Conservation (phyloP, 2,888 invertebrate genomes). For the Sinopyrophorus schimmeli region DNA sequence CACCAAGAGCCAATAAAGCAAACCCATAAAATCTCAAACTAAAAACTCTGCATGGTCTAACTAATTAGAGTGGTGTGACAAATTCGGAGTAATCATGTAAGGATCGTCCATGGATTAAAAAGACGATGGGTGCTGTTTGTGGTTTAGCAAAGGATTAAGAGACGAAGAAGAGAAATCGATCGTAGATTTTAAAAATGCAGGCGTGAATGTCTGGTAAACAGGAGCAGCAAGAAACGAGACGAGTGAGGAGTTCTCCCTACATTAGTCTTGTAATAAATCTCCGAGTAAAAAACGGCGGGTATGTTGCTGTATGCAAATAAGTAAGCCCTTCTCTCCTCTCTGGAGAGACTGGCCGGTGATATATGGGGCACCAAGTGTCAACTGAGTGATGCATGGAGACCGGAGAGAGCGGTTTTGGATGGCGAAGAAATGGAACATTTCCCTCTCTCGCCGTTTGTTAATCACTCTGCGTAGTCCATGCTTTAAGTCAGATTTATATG, state of each 20-base stretch:
- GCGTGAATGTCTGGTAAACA: constrained; percentile 29
- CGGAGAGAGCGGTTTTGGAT: constrained; percentile 37
- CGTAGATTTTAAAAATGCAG: constrained; percentile 13
- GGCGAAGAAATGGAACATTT: constrained; percentile 37
- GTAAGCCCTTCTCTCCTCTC: constrained; percentile 43
- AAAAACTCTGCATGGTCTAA: too few species aligned
- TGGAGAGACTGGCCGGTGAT: constrained; percentile 52
- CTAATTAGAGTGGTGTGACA: too few species aligned
- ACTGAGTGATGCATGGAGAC: constrained; percentile 58
- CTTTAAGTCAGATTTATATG: constrained; percentile 19
- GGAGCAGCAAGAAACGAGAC: constrained; percentile 28
- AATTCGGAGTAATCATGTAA: too few species aligned
- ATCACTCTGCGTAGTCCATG: constrained; percentile 24
- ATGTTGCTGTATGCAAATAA: constrained; percentile 57
- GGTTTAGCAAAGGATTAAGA: background rate
- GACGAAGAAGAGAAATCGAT: background rate
- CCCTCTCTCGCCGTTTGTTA: constrained; percentile 32
- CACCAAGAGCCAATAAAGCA: too few species aligned
- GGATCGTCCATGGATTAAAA: too few species aligned
- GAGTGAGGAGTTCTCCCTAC: constrained; percentile 42
- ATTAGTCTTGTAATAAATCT: constrained; percentile 57
- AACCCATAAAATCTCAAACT: too few species aligned
- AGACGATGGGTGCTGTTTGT: too few species aligned
- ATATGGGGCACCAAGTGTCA: constrained; percentile 59
- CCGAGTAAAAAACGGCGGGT: constrained; percentile 50